A percentile compares a stretch with the other conserved stretches of the same genome.
Conservation (phyloP, 2,797 vertebrate genomes). For the Amblyraja radiata region DNA sequence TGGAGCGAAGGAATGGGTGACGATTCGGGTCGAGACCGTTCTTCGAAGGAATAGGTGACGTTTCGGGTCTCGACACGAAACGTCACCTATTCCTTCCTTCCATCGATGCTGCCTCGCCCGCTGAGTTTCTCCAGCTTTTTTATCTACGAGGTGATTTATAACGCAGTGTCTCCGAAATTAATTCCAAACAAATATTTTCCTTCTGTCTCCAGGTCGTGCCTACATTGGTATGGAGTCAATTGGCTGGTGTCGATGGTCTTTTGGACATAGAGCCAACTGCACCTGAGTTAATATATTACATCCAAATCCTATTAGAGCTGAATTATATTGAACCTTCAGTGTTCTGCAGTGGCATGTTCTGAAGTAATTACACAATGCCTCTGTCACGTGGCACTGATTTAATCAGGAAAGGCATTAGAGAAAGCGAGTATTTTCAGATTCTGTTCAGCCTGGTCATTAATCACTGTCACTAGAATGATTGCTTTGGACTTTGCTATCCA, state of each 20-base stretch:
- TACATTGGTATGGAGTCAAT: neutral
- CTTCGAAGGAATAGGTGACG: too few relatives aligned
- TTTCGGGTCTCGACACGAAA: too few relatives aligned
- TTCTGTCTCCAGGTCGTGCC: neutral
- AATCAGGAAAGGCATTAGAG: constrained; percentile 29
- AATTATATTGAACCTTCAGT: constrained; percentile 3
- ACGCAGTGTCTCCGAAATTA: neutral
- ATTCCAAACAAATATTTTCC: neutral
- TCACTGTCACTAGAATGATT: constrained; percentile 15
- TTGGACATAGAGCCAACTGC: neutral
- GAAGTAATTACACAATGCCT: constrained; percentile 30
- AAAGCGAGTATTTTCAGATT: constrained; percentile 7
- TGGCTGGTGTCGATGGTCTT: neutral
- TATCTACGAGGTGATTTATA: neutral
- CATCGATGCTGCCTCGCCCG: too few relatives aligned
- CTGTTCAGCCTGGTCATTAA: neutral
- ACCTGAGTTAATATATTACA: neutral
- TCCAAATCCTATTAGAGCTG: constrained; percentile 29
- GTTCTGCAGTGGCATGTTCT: constrained; percentile 22
- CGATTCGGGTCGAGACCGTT: too few relatives aligned
- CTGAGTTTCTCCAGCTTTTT: too few relatives aligned
- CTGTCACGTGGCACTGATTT: constrained; percentile 11
- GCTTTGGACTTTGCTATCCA: neutral
- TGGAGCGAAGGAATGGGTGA: too few relatives aligned
- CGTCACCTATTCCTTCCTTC: too few relatives aligned